phyloP scores from a whole-genome alignment of 2,797 vertebrate species.

The Siniperca scherzeri region DNA sequence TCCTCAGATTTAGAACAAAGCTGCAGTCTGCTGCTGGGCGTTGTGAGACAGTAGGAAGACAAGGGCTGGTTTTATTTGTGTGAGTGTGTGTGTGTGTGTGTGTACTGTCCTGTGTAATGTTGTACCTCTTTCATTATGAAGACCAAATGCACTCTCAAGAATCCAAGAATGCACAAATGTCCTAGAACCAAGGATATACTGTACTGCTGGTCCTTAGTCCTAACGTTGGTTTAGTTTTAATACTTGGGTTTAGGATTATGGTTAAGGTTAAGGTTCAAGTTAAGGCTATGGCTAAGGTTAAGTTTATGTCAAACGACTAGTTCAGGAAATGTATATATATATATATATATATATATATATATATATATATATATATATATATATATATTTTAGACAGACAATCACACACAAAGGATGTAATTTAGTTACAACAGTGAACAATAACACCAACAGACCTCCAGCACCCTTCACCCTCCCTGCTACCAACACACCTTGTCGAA shows the following conservation, averaged over 20 bases:
- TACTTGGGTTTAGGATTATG: not conserved
- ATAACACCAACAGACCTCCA: not conserved
- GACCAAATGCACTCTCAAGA: slow-evolving; percentile 1
- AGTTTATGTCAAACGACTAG: not conserved
- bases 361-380: not conserved
- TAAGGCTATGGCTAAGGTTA: not conserved
- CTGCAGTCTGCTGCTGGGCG: slow-evolving; percentile 58
- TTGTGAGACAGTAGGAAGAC: slow-evolving; percentile 42
- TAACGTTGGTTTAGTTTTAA: not conserved
- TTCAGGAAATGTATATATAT: not conserved
- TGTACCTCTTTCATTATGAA: not conserved
- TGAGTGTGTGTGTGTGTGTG: slow-evolving; percentile 22
- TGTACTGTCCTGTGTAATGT: not conserved
- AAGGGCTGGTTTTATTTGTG: slow-evolving; percentile 15
- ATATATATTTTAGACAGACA: not conserved
- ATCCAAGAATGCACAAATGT: not conserved
- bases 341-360: too few relatives aligned
- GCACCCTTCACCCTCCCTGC: not conserved
- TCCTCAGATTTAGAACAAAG: slow-evolving; percentile 72
- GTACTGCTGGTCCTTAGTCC: not conserved
- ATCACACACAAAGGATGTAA: not conserved
- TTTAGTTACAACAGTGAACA: not conserved
- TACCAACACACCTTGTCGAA: not conserved
- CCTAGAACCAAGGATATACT: not conserved
- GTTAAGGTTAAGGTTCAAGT: too few relatives aligned